Evolutionary conservation across 2,797 vertebrate genomes (phyloP).

Genomic region (Pipistrellus pipistrellus): DNA sequence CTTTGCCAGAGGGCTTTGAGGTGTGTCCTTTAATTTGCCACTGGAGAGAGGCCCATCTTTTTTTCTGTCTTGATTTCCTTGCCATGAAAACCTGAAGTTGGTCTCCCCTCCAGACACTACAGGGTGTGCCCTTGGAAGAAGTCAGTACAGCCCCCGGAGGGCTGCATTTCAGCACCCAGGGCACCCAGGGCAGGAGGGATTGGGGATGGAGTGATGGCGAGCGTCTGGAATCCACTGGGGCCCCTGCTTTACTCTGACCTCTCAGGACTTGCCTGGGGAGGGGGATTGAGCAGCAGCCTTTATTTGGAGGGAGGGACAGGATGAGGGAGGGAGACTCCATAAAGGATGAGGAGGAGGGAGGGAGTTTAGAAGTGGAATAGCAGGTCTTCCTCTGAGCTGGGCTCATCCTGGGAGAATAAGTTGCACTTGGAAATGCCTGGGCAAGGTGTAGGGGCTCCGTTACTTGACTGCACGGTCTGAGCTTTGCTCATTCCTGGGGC

Average conservation of each 20-base stretch:
- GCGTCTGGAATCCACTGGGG: background rate
- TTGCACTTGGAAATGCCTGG: constrained; percentile 42
- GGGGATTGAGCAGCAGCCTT: background rate
- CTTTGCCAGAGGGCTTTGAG: constrained; percentile 11
- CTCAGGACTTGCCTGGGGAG: background rate
- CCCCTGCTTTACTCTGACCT: background rate
- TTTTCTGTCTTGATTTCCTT: background rate
- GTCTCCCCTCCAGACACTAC: no score
- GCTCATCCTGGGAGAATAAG: constrained; percentile 22
- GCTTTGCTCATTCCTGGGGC: constrained; percentile 64
- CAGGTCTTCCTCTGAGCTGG: constrained; percentile 28
- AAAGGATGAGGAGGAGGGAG: background rate
- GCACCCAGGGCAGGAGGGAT: no score
- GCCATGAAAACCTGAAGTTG: background rate
- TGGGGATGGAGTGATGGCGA: background rate
- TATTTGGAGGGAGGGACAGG: background rate
- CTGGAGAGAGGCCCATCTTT: background rate
- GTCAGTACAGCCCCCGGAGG: background rate
- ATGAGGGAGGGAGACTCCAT: background rate
- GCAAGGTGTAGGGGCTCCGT: constrained; percentile 14
- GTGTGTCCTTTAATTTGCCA: constrained; percentile 3
- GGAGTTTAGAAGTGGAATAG: background rate
- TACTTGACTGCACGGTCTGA: constrained; percentile 26
- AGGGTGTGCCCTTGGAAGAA: background rate
- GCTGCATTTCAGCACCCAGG: background rate